Percentiles rank a stretch among this genome's conserved stretches.
phyloP scores from a whole-genome alignment of 2,888 invertebrate genomes.

The Cerastis rubricosa region DNA sequence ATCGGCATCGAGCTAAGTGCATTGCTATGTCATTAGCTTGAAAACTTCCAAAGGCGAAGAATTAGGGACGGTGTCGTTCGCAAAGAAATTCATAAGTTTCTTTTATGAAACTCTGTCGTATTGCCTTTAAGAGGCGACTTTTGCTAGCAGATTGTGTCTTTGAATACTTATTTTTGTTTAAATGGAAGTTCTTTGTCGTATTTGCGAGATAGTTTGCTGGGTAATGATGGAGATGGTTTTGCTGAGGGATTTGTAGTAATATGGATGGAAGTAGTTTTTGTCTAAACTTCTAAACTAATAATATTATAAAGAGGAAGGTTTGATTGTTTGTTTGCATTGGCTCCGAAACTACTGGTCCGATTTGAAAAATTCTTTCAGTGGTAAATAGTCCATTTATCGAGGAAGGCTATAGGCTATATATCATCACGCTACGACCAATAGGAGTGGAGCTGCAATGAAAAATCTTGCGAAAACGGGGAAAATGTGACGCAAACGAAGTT shows the following conservation, averaged over 20 bases:
- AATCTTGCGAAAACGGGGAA: no score
- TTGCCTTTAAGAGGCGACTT: slow-evolving; percentile 57
- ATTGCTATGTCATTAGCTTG: slow-evolving; percentile 81
- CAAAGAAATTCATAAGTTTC: slow-evolving; percentile 73
- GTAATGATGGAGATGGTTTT: slow-evolving; percentile 25
- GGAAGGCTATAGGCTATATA: no score
- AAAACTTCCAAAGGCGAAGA: slow-evolving; percentile 69
- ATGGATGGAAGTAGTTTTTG: background rate
- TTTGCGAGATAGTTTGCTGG: slow-evolving; percentile 45
- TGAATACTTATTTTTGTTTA: slow-evolving; percentile 63
- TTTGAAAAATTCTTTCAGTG: no score
- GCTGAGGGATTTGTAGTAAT: background rate
- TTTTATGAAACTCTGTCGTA: slow-evolving; percentile 61
- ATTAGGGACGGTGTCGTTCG: slow-evolving; percentile 66
- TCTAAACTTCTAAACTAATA: no score
- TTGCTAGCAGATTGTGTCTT: slow-evolving; percentile 56
- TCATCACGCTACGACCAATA: no score
- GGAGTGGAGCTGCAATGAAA: no score
- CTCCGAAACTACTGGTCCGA: no score
- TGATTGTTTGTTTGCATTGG: no score
- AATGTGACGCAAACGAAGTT: no score
- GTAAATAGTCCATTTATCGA: no score
- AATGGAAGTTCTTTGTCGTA: slow-evolving; percentile 60
- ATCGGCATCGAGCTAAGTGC: slow-evolving; percentile 77
- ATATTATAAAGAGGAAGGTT: no score